These are phyloP conservation scores for Morone saxatilis DNA, from an alignment of 2,113 vertebrate genomes.

Conservation along the genomic window DNA sequence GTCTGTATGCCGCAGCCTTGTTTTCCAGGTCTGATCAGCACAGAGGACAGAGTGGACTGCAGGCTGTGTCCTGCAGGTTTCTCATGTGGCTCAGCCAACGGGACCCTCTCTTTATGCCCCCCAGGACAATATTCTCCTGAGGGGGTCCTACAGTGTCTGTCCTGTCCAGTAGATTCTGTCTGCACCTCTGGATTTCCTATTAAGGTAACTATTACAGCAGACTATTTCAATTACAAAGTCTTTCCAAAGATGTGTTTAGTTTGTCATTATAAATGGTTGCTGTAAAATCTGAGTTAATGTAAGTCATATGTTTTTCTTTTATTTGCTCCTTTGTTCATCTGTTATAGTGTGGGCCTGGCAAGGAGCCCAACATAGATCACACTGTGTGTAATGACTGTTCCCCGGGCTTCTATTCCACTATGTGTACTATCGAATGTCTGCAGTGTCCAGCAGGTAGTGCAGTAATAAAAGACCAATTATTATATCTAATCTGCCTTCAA, in stretches of 20 bases:
- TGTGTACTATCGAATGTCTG: conserved; percentile 75
- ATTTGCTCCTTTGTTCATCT: background rate
- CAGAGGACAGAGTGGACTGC: conserved; percentile 85
- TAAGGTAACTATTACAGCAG: conserved; percentile 72
- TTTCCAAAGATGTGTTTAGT: background rate
- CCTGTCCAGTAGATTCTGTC: conserved; percentile 83
- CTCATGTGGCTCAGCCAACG: conserved; percentile 79
- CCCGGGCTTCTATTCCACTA: conserved; percentile 78
- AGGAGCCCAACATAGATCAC: conserved; percentile 79
- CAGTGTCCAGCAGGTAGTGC: conserved; percentile 86
- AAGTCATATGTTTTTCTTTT: background rate
- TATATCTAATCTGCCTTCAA: background rate
- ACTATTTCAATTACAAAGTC: background rate
- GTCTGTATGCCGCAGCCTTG: conserved; percentile 82
- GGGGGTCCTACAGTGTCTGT: conserved; percentile 82
- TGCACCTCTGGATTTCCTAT: conserved; percentile 83
- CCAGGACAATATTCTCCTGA: conserved; percentile 86
- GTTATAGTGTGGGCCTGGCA: conserved; percentile 79
- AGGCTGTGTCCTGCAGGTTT: conserved; percentile 87
- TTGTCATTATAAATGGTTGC: background rate
- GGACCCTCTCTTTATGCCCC: conserved; percentile 78
- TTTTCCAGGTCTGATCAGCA: conserved; percentile 84
- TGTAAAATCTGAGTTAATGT: background rate
- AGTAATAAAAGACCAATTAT: background rate
- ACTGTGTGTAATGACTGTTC: conserved; percentile 77